Evolutionary conservation across 2,888 invertebrate species (phyloP), one percentile per base, ranked within the genome.

Genomic region (Rhingia campestris): DNA sequence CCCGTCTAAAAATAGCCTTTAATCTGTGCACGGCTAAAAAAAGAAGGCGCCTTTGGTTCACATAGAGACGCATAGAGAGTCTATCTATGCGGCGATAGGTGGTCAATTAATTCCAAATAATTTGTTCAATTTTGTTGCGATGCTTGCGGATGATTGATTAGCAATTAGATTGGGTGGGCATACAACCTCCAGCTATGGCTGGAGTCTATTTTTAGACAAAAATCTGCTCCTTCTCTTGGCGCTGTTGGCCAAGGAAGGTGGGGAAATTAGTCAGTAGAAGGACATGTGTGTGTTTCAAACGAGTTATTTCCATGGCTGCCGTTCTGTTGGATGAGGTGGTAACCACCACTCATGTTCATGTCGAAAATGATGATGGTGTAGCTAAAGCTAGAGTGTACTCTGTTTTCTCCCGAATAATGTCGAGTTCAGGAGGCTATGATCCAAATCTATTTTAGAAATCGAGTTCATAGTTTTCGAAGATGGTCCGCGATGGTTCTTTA

Each of bases 71-170:
- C 22, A 54, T 6, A 49, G 43, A 6, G 5, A 49, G 9, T 45
- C 51, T 37, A 53, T 64, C 43, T 37, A 58, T 37, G 39, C 22
- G 33, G 45, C 53, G 59, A 72, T 66, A 67, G 64, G 37, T 63
- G 64, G 47, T 59, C 80, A 84, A 84, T 84, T 84, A 84, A 84
- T 80, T 84, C 80, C 75, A 84, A 84, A 84, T 84, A 84, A 84
- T 84, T 84, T 84, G 80, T 70, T 84, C 84, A 80, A 70, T 80
- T 84, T 84, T 84, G 80, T 80, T 80, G 51, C 70, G 74, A 70
- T 70, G 74, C 80, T 80, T 43, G 49, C 64, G 45, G 80, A 84
- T 84, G 84, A 84, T 84, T 84, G 84, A 84, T 84, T 80, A 84
- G 84, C 84, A 84, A 80, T 84, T 80, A 80, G 80, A 84, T 80